phyloP scores from a whole-genome alignment of 2,888 invertebrate species.

The Argyra leucocephala region DNA sequence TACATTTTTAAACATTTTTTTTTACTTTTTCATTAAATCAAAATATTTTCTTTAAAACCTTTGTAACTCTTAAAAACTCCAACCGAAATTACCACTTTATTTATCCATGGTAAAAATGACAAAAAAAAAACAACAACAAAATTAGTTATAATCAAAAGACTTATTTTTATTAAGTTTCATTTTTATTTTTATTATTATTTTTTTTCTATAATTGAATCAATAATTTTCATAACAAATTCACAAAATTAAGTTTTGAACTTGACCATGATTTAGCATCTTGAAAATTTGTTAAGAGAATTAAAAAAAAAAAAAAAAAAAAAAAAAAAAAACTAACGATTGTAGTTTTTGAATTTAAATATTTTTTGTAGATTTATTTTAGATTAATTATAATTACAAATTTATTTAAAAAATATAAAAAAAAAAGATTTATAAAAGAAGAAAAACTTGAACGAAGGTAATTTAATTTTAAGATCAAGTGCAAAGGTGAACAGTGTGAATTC shows the following conservation, averaged over 20 bases:
- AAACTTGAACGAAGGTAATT: neutral
- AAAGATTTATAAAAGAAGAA: neutral
- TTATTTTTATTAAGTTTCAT: no score
- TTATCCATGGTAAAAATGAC: no score
- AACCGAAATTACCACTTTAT: no score
- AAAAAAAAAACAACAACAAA: no score
- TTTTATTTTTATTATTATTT: neutral
- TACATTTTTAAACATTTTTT: no score
- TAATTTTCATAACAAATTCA: neutral
- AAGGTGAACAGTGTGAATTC: neutral
- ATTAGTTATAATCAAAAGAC: no score
- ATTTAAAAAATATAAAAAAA: neutral
- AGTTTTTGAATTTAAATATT: no score
- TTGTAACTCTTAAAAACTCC: no score
- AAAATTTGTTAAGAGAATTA: neutral
- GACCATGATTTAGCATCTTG: conserved; percentile 3
- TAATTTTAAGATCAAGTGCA: neutral
- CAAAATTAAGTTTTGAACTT: neutral
- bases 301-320: neutral
- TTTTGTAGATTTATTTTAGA: neutral
- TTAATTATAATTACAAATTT: neutral
- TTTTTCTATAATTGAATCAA: neutral
- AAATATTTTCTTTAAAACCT: no score
- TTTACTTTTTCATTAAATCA: no score
- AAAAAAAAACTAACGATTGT: neutral